Percentiles rank a stretch among this genome's conserved stretches.
These are phyloP conservation scores for Episyrphus balteatus DNA, from an alignment of 1,140 invertebrate species.

Conservation along the genomic window DNA sequence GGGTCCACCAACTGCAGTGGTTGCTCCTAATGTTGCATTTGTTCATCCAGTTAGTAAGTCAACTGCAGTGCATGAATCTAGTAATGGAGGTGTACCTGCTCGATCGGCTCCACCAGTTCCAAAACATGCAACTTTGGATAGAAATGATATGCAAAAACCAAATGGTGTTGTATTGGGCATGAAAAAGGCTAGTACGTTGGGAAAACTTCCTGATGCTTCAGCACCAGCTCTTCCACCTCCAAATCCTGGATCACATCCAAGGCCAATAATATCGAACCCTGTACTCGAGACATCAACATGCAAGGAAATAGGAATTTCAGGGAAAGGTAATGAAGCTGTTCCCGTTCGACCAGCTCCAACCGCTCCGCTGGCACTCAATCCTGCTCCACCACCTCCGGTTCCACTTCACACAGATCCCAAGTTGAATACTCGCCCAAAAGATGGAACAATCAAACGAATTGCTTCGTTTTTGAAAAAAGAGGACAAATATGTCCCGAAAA, in stretches of 20 bases:
- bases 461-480: conserved; percentile 64
- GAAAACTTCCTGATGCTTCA: conserved; percentile 3
- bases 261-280: conserved; percentile 67
- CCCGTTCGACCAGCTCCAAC: conserved; percentile 44
- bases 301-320: conserved; percentile 55
- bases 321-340: conserved; percentile 13
- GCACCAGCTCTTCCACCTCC: conserved; percentile 46
- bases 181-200: not conserved
- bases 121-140: not conserved
- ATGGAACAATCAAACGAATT: conserved; percentile 57
- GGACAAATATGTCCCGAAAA: conserved; percentile 46
- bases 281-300: conserved; percentile 67
- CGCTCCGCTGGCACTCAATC: conserved; percentile 28
- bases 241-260: conserved; percentile 38
- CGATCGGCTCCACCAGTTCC: conserved; percentile 30
- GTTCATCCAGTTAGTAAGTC: conserved; percentile 30
- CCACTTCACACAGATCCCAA: conserved; percentile 33
- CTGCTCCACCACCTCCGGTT: conserved; percentile 26
- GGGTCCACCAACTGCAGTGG: conserved; percentile 20
- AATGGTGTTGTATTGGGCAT: not conserved
- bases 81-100: conserved; percentile 15
- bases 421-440: conserved; percentile 38
- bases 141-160: not conserved
- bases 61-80: conserved; percentile 11
- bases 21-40: conserved; percentile 33